Evolutionary conservation across 2,797 vertebrate species (phyloP).

Genomic region (Champsocephalus gunnari): DNA sequence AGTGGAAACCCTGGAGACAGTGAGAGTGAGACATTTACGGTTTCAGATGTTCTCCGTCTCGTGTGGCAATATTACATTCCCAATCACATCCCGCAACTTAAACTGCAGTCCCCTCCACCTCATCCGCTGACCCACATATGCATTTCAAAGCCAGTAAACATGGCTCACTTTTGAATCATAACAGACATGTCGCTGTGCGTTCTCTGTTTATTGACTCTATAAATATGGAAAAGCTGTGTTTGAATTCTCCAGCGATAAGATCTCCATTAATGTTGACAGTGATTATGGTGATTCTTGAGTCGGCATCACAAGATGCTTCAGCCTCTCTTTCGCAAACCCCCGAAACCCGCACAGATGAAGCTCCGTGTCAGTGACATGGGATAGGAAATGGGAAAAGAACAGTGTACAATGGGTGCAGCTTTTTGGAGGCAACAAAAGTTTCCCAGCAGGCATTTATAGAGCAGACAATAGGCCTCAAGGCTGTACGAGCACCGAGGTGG

Average conservation of each 20-base stretch:
- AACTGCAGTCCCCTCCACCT: constrained; percentile 60
- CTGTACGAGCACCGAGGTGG: constrained; percentile 55
- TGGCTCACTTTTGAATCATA: constrained; percentile 71
- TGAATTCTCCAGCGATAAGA: constrained; percentile 77
- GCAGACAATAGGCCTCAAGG: constrained; percentile 69
- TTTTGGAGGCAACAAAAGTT: constrained; percentile 51
- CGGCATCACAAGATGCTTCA: constrained; percentile 51
- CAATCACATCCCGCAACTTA: constrained; percentile 67
- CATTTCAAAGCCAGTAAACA: constrained; percentile 76
- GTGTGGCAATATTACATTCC: constrained; percentile 75
- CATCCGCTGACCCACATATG: constrained; percentile 80
- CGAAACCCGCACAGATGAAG: constrained; percentile 34
- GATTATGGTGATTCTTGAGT: constrained; percentile 78
- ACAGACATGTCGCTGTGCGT: constrained; percentile 75
- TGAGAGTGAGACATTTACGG: constrained; percentile 81
- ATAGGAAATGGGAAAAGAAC: constrained; percentile 58
- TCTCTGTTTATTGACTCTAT: constrained; percentile 76
- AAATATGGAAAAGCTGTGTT: constrained; percentile 81
- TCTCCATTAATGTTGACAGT: constrained; percentile 79
- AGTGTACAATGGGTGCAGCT: constrained; percentile 59
- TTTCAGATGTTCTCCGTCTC: constrained; percentile 82
- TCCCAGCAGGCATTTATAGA: constrained; percentile 62
- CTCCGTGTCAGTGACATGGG: constrained; percentile 38
- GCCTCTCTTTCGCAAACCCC: constrained; percentile 22
- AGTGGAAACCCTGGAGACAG: constrained; percentile 79